Evolutionary conservation across 2,113 vertebrate genomes (phyloP).

Genomic region (Atrichornis clamosus): DNA sequence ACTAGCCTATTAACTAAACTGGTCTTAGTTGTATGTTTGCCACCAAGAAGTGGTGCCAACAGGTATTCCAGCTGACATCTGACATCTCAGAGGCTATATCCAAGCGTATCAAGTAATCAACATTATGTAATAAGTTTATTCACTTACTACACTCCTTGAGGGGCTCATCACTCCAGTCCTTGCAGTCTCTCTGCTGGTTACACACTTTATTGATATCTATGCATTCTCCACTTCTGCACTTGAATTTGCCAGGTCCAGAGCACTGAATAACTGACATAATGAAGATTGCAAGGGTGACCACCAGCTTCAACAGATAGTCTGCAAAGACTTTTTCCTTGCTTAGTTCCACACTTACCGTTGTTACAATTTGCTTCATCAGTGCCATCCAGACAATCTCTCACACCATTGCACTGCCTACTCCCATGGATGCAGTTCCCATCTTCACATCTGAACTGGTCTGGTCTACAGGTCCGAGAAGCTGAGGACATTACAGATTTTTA

Average conservation of each 20-base stretch:
- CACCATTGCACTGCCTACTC: slow-evolving; percentile 87
- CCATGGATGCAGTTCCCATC: slow-evolving; percentile 90
- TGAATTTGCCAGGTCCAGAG: slow-evolving; percentile 90
- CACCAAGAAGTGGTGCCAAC: neutral
- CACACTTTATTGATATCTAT: slow-evolving; percentile 92
- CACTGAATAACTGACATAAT: slow-evolving; percentile 85
- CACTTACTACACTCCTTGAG: slow-evolving; percentile 94
- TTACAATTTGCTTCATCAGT: slow-evolving; percentile 91
- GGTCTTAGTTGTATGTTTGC: neutral
- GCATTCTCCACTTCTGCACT: slow-evolving; percentile 93
- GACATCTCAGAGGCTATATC: neutral
- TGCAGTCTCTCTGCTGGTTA: slow-evolving; percentile 91
- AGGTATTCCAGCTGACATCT: neutral
- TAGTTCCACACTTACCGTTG: slow-evolving; percentile 74
- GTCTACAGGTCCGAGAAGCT: slow-evolving; percentile 89
- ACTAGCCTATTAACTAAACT: neutral
- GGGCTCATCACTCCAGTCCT: slow-evolving; percentile 97
- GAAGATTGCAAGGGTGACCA: neutral
- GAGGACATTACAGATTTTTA: neutral
- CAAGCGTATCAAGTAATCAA: neutral
- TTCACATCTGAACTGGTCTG: slow-evolving; percentile 93
- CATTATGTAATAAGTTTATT: neutral
- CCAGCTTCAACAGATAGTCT: neutral
- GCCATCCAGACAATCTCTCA: slow-evolving; percentile 90
- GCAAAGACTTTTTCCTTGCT: neutral